These are phyloP conservation scores for Columba janthina DNA, from an alignment of 2,113 vertebrate species.

Conservation along the genomic window DNA sequence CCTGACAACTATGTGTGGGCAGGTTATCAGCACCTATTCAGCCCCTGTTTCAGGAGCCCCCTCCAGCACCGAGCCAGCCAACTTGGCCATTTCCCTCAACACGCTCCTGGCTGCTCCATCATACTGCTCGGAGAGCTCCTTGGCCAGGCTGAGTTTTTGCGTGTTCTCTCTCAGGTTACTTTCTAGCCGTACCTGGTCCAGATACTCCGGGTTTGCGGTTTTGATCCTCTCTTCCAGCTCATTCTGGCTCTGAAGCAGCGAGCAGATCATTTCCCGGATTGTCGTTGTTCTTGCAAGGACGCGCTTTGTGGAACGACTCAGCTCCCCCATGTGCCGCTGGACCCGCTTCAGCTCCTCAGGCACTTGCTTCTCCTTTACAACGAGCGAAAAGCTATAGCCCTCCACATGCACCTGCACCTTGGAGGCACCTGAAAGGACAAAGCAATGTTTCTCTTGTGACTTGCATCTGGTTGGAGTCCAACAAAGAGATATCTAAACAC, in stretches of 20 bases:
- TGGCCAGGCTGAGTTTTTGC: constrained; percentile 63
- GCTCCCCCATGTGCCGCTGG: constrained; percentile 58
- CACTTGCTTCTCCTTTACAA: constrained; percentile 12
- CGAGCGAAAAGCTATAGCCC: constrained; percentile 75
- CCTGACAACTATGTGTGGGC: neutral
- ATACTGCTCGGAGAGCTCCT: constrained; percentile 57
- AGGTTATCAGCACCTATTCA: neutral
- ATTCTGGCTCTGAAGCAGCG: constrained; percentile 58
- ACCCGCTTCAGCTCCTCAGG: constrained; percentile 59
- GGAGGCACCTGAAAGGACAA: constrained; percentile 47
- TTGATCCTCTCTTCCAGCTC: constrained; percentile 48
- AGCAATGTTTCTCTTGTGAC: neutral
- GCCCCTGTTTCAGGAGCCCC: neutral
- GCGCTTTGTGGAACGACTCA: constrained; percentile 60
- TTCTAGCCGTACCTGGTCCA: constrained; percentile 61
- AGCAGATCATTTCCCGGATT: constrained; percentile 59
- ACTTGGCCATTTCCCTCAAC: constrained; percentile 62
- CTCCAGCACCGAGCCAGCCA: constrained; percentile 59
- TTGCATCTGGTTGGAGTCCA: constrained; percentile 19
- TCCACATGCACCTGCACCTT: constrained; percentile 67
- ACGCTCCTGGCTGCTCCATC: constrained; percentile 58
- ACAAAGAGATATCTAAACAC: neutral
- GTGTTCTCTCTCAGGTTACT: constrained; percentile 72
- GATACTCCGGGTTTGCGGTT: constrained; percentile 16
- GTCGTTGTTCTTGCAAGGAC: constrained; percentile 51